Conservation (phyloP, 2,113 vertebrate genomes). For the Tychaedon coryphoeus region DNA sequence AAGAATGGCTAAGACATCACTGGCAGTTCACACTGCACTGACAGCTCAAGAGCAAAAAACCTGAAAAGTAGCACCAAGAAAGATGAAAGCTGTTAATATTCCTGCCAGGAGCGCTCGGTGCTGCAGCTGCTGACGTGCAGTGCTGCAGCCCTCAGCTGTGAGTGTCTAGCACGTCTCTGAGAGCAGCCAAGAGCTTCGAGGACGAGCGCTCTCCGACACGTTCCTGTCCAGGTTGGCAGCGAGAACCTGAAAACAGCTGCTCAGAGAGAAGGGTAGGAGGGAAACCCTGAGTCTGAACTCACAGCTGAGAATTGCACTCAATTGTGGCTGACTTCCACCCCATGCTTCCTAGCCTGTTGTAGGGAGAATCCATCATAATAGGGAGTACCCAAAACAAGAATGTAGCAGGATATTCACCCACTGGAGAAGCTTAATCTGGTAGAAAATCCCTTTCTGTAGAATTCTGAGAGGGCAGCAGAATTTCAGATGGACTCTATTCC, state of each 20-base stretch:
- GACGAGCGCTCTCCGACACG: not conserved
- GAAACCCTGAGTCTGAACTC: not conserved
- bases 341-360: not conserved
- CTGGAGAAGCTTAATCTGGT: not conserved
- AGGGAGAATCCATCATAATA: not conserved
- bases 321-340: not conserved
- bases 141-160: not conserved
- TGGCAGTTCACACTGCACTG: not conserved
- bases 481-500: not conserved
- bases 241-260: not conserved
- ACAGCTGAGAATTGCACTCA: not conserved
- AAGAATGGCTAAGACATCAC: not conserved
- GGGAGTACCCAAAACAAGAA: not conserved
- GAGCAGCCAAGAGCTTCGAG: not conserved
- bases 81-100: slow-evolving; percentile 23
- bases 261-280: not conserved
- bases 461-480: not conserved
- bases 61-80: not conserved
- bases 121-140: slow-evolving; percentile 19
- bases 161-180: slow-evolving; percentile 1
- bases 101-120: not conserved
- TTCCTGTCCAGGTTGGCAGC: not conserved
- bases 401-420: not conserved
- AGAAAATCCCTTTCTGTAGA: not conserved
- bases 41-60: slow-evolving; percentile 2